Conservation (phyloP, 2,113 vertebrate genomes). For the Chamaea fasciata region DNA sequence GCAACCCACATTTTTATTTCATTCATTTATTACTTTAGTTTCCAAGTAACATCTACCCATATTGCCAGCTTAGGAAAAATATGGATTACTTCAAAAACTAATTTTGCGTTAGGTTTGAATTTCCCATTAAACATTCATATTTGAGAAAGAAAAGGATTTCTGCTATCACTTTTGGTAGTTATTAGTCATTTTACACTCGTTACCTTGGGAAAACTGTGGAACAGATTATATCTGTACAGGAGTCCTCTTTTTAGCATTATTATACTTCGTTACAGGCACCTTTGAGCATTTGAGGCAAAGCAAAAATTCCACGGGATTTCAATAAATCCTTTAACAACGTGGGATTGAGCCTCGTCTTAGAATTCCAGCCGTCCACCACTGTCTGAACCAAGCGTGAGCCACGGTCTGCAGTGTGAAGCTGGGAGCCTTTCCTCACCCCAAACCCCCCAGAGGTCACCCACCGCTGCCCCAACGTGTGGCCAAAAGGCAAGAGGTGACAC, state of each 20-base stretch:
- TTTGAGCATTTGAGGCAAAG: neutral
- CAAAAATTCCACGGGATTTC: neutral
- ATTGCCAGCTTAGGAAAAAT: neutral
- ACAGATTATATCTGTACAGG: neutral
- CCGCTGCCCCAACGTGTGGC: accelerated
- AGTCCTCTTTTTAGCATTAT: neutral
- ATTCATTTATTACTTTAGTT: neutral
- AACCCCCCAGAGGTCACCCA: neutral
- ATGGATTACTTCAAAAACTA: neutral
- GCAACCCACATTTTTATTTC: constrained; percentile 19
- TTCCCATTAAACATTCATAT: constrained; percentile 20
- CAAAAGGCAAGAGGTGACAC: neutral
- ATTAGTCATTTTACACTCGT: neutral
- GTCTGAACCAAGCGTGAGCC: neutral
- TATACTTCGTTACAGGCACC: neutral
- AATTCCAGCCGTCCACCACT: neutral
- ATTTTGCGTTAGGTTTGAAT: constrained; percentile 8
- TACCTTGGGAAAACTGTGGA: neutral
- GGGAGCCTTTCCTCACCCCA: neutral
- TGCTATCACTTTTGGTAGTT: neutral
- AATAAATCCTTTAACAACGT: neutral
- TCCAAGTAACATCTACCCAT: neutral
- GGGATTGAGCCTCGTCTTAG: neutral
- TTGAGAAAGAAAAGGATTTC: constrained; percentile 13
- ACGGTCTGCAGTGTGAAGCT: neutral